Evolutionary conservation across 2,797 vertebrate genomes (phyloP).

Genomic region (Cyclopterus lumpus): DNA sequence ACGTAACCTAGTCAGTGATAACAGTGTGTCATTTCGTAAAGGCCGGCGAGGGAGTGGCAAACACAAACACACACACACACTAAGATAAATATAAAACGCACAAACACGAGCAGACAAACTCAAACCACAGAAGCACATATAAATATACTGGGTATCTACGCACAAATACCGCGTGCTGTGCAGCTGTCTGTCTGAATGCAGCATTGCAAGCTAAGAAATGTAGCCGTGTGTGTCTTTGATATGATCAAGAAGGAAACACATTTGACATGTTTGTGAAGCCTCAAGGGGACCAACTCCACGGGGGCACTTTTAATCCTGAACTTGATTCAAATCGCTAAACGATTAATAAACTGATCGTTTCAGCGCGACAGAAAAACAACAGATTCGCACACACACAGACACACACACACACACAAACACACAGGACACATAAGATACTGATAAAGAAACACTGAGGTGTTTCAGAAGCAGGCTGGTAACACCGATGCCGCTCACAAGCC

Average conservation of each 20-base stretch:
- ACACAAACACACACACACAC: neutral
- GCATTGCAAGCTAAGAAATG: neutral
- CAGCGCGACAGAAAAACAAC: neutral
- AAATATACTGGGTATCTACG: neutral
- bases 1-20: slow-evolving; percentile 29
- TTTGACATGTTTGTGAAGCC: neutral
- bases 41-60: neutral
- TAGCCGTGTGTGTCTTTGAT: neutral
- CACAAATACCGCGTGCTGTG: neutral
- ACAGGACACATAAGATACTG: neutral
- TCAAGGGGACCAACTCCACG: neutral
- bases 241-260: neutral
- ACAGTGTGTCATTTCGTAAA: slow-evolving; percentile 26
- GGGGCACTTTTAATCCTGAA: neutral
- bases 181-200: neutral
- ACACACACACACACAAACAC: neutral
- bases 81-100: neutral
- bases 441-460: slow-evolving; percentile 9
- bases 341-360: neutral
- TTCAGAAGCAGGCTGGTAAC: slow-evolving; percentile 27
- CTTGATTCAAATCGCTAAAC: neutral
- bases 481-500: slow-evolving; percentile 31
- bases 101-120: neutral
- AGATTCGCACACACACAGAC: neutral
- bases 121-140: neutral